Evolutionary conservation across 1,140 invertebrate genomes (phyloP), one percentile per base, ranked within the genome.

Genomic region (Microplitis mediator): DNA sequence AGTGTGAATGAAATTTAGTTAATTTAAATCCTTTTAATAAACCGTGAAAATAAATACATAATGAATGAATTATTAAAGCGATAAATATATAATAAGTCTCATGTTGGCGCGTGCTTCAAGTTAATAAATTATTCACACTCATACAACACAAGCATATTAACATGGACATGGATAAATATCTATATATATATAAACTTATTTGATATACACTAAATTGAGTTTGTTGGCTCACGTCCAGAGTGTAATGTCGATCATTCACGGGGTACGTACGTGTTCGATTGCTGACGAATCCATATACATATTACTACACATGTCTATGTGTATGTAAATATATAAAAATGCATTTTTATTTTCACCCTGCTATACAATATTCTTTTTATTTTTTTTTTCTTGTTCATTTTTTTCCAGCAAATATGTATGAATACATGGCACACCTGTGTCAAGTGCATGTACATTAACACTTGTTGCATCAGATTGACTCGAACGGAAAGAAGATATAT

Each of bases 381-480:
- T 16, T 56, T 35, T 32, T 32, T 32, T 61, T 31, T 32, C 60
- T 34, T 61, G 16, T 61, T 61, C 60, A 56, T 56, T 56, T 56
- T 56, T 56, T 23, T 23, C 3, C 58, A 31, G 16, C 16, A 62
- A n/a, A 35, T 36, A 36, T 62, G 14, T n/a, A 62, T 36, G 11
- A n/a, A 35, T 62, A 62, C 35, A 36, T 32, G 39, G 52, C 34
- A 52, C 23, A 67, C 65, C 65, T 54, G 8, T 54, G 45, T 34
- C 31, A 31, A 54, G 52, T 52, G 32, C 52, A 58, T 64, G 74
- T 71, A 70, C 39, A 45, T 45, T 76, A 74, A 75, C 80, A 81
- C 79, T 81, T 81, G 80, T 81, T 81, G 79, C 80, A 76, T 76
- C 74, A 76, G 74, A 73, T 70, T 74, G 71, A 74, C 66, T 71